These are phyloP conservation scores for Platycnemis pennipes DNA, from an alignment of 2,888 invertebrate species.

Conservation along the genomic window DNA sequence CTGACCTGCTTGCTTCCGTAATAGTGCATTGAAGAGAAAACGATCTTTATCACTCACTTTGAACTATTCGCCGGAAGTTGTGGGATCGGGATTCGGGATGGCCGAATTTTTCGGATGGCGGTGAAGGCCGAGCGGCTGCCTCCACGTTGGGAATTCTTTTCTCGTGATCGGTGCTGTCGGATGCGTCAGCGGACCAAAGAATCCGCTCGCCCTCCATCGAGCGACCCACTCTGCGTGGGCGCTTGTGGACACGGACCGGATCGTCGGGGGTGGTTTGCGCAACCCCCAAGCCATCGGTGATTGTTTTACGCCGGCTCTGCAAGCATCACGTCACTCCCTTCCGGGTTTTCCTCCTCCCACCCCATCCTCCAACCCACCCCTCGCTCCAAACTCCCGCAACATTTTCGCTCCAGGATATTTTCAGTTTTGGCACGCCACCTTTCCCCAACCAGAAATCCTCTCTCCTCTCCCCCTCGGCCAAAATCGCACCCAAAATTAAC, in stretches of 20 bases:
- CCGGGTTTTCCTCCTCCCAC: not conserved
- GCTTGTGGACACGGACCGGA: not conserved
- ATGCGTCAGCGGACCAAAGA: not conserved
- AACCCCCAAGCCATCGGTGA: not conserved
- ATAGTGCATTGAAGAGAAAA: too few species aligned
- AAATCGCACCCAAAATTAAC: slow-evolving; percentile 27
- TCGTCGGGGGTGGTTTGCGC: not conserved
- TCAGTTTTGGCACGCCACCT: slow-evolving; percentile 20
- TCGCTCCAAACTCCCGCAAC: not conserved
- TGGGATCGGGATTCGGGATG: not conserved
- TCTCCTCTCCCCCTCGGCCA: not conserved
- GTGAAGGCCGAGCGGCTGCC: not conserved
- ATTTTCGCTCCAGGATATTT: slow-evolving; percentile 27
- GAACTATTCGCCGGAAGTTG: not conserved
- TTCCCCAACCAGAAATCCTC: not conserved
- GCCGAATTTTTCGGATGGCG: not conserved
- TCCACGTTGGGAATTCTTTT: not conserved
- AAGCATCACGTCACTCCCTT: not conserved
- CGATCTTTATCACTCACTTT: not conserved
- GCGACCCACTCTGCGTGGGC: not conserved
- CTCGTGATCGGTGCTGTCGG: not conserved
- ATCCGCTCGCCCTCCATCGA: not conserved
- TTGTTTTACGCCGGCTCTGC: slow-evolving; percentile 1
- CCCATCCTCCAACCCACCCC: not conserved
- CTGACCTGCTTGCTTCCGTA: too few species aligned